Evolutionary conservation across 2,113 vertebrate species (phyloP).

Genomic region (Pseudorasbora parva): DNA sequence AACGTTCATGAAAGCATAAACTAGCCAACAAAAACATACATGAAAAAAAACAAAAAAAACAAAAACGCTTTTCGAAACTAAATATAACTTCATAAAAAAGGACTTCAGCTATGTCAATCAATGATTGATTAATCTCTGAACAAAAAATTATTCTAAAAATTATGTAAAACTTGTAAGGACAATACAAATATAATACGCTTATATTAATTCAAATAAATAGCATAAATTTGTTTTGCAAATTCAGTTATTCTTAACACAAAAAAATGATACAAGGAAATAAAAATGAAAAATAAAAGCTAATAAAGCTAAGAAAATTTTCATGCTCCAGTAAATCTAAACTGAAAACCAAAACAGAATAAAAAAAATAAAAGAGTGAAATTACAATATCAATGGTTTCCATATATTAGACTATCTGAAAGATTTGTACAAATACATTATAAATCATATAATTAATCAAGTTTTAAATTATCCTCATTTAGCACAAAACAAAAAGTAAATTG

Average conservation of each 20-base stretch:
- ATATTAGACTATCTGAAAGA: not conserved
- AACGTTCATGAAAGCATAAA: not conserved
- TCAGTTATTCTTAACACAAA: too few species aligned
- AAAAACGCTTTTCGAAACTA: not conserved
- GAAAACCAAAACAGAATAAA: not conserved
- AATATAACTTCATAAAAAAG: not conserved
- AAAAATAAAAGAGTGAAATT: not conserved
- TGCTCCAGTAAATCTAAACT: not conserved
- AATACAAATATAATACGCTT: too few species aligned
- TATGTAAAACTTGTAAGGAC: too few species aligned
- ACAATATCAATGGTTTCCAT: not conserved
- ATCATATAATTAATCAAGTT: not conserved
- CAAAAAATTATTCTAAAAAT: too few species aligned
- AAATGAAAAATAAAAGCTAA: not conserved
- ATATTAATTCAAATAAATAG: too few species aligned
- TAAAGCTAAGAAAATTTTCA: not conserved
- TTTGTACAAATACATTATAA: not conserved
- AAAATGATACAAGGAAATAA: too few species aligned
- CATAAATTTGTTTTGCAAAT: too few species aligned
- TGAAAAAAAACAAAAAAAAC: not conserved
- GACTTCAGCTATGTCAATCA: not conserved
- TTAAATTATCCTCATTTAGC: not conserved
- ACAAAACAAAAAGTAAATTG: not conserved
- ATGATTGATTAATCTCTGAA: not conserved
- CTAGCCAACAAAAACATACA: not conserved